Base-by-base conservation (phyloP, 1,140 invertebrate genomes). In the Macrocentrus cingulum region DNA sequence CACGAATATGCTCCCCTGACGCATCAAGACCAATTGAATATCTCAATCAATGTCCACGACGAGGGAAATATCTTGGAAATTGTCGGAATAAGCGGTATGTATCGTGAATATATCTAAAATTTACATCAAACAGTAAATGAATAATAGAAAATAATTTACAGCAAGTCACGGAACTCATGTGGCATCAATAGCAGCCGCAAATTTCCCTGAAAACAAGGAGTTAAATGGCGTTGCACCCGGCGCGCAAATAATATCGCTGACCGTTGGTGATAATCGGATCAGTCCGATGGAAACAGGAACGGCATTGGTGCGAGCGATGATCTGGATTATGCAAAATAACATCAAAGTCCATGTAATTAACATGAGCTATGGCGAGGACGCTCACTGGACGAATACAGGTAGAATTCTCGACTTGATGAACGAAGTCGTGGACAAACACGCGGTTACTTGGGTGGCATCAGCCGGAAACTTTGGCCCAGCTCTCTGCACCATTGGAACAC, bases 341-440 rank as follows among this genome's bases (percentile, higher is more conserved):
- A 77, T 72, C 60, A 81, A 84, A 60, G 81, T 94, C 61, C 90
- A 98, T 74, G 87, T 98, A 0, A 93, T 99, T 51, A 99, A 99
- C 78, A 98, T 97, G 91, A 98, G 95, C 70, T 99, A 98, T 72
- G 97, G 97, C 16, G 97, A 99, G 81, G 90, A 92, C 66, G 84
- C 91, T 11, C 89, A 95, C 79, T 96, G 93, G 89, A 86, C 88
- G 1, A 89, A 94, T 77, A 80, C 88, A n/a, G 94, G 96, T 8
- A 86, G 92, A 50, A 81, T 97, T 42, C 90, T 91, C 41, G 88
- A 94, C 55, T 77, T 95, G 63, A 91, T 96, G 80, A 88, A 87
- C 65, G 91, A 96, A 79, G 87, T 96, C 53, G 90, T 99, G 13
- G 91, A 94, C 72, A 94, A 96, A 70, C 90, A 96, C 80, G 92